These are phyloP conservation scores for Euclidia mi DNA, from an alignment of 2,888 invertebrate species.

Conservation along the genomic window DNA sequence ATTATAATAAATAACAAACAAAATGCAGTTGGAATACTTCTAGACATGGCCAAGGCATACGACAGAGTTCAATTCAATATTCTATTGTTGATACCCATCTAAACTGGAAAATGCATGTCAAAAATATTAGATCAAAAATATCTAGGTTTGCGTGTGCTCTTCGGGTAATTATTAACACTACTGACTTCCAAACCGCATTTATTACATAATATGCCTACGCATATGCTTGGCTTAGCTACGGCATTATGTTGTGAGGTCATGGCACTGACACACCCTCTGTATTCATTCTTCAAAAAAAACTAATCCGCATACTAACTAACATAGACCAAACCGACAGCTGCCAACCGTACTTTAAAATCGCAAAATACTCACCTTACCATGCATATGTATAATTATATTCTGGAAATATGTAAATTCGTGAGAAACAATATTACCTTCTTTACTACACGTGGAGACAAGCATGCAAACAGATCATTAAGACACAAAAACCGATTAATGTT, in stretches of 20 bases:
- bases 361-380: background rate
- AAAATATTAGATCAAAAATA: background rate
- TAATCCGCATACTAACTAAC: conserved; percentile 5
- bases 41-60: too few relatives aligned
- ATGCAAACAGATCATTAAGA: too few relatives aligned
- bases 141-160: background rate
- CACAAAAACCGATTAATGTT: too few relatives aligned
- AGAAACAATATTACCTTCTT: too few relatives aligned
- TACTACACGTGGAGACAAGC: too few relatives aligned
- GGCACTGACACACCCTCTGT: background rate
- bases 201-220: background rate
- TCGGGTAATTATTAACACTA: background rate
- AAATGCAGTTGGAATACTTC: too few relatives aligned
- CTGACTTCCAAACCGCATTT: background rate
- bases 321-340: conserved; percentile 3
- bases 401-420: conserved; percentile 4
- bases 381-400: background rate
- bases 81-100: background rate
- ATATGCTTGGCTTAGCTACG: conserved; percentile 7
- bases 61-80: too few relatives aligned
- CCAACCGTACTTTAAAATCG: conserved; percentile 1
- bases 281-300: conserved; percentile 10
- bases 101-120: background rate
- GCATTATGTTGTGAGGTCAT: conserved; percentile 1
- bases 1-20: too few relatives aligned